Base-by-base conservation (phyloP, 2,113 vertebrate species). In the Hirundichthys speculiger region DNA sequence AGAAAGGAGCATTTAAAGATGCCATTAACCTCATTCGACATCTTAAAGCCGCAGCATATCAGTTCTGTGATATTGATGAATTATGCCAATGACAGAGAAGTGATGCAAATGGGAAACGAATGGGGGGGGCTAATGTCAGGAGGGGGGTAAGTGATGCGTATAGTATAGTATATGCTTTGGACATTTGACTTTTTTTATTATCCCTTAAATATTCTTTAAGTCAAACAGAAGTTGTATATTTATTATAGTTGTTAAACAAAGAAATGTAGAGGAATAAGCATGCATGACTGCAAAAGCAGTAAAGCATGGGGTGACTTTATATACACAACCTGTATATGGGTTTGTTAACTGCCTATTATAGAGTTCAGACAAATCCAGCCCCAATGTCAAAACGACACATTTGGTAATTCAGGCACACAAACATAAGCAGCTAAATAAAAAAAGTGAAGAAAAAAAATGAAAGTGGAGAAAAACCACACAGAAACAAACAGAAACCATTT, bases 1-100 rank as follows among this genome's bases (percentile, higher is more conserved):
- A 85, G 82, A 90, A 90, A 86, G 69, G 81, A 79, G 63, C 74
- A 30, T 85, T 90, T 88, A 85, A 87, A 87, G 83, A 89, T 63
- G 83, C 57, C 88, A 87, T 89, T 90, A 88, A 88, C 85, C 85
- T 82, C 78, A 40, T 80, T 78, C 67, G 64, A 80, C 70, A 77
- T 75, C 65, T 78, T 85, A 75, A 74, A 83, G 74, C 69, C 42
- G 6, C 54, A 13, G 51, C 52, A 38, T 83, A 87, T 85, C 67
- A 71, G 48, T 46, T 51, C 42, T 68, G 55, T 50, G 69, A 79
- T 88, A 83, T 80, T 88, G 86, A 88, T 82, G 71, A 77, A 82
- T 82, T 65, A 68, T 79, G 67, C 75, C 66, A 65, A 69, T 58
- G 48, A 10, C 13, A 30, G 41, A 58, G 50, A 53, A 70, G 51